phyloP scores from a whole-genome alignment of 2,797 vertebrate species.

The Decapterus maruadsi region DNA sequence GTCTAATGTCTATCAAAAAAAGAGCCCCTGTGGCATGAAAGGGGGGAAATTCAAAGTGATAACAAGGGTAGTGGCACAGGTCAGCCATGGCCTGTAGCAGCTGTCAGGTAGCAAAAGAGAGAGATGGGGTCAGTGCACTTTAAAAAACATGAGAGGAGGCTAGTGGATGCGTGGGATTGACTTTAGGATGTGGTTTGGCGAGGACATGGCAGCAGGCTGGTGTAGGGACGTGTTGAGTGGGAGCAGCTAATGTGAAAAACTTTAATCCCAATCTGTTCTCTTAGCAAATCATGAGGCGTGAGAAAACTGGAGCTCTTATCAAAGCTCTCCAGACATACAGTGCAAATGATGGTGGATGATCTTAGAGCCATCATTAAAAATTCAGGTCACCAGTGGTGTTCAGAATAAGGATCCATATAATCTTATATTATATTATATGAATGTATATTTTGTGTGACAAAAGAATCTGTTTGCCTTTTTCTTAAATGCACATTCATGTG shows the following conservation, averaged over 20 bases:
- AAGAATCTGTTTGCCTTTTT: neutral
- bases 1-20: constrained; percentile 39
- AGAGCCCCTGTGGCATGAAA: constrained; percentile 40
- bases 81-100: constrained; percentile 41
- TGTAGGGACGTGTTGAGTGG: constrained; percentile 41
- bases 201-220: constrained; percentile 24
- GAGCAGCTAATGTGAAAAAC: constrained; percentile 34
- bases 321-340: neutral
- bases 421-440: no score
- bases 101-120: constrained; percentile 21
- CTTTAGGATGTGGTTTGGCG: constrained; percentile 22
- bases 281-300: constrained; percentile 7
- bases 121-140: constrained; percentile 25
- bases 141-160: constrained; percentile 41
- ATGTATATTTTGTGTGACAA: neutral
- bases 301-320: neutral
- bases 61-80: constrained; percentile 51
- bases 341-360: neutral
- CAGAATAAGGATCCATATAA: no score
- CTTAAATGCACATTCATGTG: neutral
- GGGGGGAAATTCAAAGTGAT: constrained; percentile 46
- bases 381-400: neutral
- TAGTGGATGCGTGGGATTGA: constrained; percentile 1
- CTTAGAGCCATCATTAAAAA: neutral
- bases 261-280: neutral